A percentile compares a stretch with the other conserved stretches of the same genome.
These are phyloP conservation scores for Drosophila rellima DNA, from an alignment of 2,888 invertebrate species.

Conservation along the genomic window DNA sequence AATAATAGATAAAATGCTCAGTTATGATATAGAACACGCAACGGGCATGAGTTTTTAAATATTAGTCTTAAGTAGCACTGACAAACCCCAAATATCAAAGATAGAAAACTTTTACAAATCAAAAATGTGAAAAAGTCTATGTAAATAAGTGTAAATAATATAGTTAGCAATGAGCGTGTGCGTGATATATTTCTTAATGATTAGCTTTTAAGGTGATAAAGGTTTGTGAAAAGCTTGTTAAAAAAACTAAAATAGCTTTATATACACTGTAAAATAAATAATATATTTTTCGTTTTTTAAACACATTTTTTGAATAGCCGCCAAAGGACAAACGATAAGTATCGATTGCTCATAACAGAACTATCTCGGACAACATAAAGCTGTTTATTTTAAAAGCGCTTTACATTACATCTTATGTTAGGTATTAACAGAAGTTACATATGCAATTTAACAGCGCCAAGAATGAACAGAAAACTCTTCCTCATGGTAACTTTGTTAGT, in stretches of 20 bases:
- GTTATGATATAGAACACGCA: slow-evolving; percentile 67
- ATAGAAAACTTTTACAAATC: slow-evolving; percentile 23
- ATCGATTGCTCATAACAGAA: neutral
- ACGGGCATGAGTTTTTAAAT: slow-evolving; percentile 51
- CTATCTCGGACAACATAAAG: slow-evolving; percentile 1
- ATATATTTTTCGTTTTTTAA: slow-evolving; percentile 4
- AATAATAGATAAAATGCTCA: slow-evolving; percentile 76
- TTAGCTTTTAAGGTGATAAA: slow-evolving; percentile 55
- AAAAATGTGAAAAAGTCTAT: slow-evolving; percentile 19
- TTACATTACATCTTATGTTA: neutral
- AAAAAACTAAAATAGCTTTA: slow-evolving; percentile 34
- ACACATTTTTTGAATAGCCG: slow-evolving; percentile 17
- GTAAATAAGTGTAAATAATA: slow-evolving; percentile 56
- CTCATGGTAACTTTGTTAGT: neutral
- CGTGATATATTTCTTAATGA: slow-evolving; percentile 58
- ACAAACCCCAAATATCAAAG: slow-evolving; percentile 8
- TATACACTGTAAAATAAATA: slow-evolving; percentile 28
- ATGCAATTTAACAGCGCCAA: neutral
- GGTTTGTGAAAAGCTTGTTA: slow-evolving; percentile 63
- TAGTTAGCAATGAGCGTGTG: slow-evolving; percentile 52
- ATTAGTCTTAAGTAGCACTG: slow-evolving; percentile 12
- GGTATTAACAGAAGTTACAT: neutral
- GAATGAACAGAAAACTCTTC: too few relatives aligned
- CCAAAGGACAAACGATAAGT: slow-evolving; percentile 7
- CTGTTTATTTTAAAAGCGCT: slow-evolving; percentile 3